Percentiles rank a stretch among this genome's conserved stretches.
These are phyloP conservation scores for Ephestia elutella DNA, from an alignment of 1,140 invertebrate genomes.

Conservation along the genomic window DNA sequence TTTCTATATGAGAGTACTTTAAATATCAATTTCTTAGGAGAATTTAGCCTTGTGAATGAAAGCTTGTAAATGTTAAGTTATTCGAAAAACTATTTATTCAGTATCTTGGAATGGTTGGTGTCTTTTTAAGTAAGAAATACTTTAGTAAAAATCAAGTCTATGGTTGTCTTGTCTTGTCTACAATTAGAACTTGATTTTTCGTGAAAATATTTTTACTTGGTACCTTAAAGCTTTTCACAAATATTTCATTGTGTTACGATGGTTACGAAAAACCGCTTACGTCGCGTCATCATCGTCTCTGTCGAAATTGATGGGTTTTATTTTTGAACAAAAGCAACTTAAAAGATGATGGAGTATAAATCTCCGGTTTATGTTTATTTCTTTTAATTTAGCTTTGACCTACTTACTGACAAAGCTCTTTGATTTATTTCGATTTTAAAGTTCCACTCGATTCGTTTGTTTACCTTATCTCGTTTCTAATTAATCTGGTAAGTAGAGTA, in stretches of 20 bases:
- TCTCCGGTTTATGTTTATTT: slow-evolving; percentile 5
- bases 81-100: too few species aligned
- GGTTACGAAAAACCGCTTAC: neutral
- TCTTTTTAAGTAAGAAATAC: too few species aligned
- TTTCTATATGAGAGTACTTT: too few species aligned
- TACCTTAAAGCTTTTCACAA: neutral
- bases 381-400: slow-evolving; percentile 3
- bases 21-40: too few species aligned
- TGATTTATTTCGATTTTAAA: slow-evolving; percentile 6
- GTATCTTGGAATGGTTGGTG: too few species aligned
- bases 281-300: neutral
- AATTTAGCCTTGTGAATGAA: too few species aligned
- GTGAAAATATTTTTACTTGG: too few species aligned
- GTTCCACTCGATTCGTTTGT: slow-evolving; percentile 4
- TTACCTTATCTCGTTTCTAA: slow-evolving; percentile 17
- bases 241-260: neutral
- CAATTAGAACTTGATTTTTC: too few species aligned
- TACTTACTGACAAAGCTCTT: slow-evolving; percentile 11
- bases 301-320: neutral
- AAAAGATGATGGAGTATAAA: slow-evolving; percentile 7
- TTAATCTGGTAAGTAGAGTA: neutral
- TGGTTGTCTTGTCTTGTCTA: too few species aligned
- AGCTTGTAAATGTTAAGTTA: too few species aligned
- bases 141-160: too few species aligned
- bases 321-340: slow-evolving; percentile 6